Base-by-base conservation (phyloP, 2,113 vertebrate species). In the Pampusana beccarii region DNA sequence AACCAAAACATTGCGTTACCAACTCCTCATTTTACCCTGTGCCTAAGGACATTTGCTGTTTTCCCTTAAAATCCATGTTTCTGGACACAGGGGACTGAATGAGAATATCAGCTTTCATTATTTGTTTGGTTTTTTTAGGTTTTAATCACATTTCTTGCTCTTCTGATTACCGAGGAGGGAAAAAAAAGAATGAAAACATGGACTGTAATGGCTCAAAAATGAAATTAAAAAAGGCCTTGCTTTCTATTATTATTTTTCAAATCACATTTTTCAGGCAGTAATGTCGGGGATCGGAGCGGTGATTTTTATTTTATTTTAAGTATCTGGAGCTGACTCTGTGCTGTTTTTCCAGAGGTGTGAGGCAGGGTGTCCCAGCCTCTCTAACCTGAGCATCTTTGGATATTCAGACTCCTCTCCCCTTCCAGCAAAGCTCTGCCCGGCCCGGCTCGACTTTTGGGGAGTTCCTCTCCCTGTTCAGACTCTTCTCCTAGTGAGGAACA, bases 81-180 rank as follows among this genome's bases (percentile, higher is more conserved):
- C 82, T 80, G 42, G 75, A 31, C 56, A 20, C 60, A 9, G 38
- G 42, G 50, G 61, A 44, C 54, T 1, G 3, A 58, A 29, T 34
- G 77, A 60, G 75, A 86, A 67, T 92, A 80, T 93, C 75, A 81
- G 80, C 38, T 96, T 96, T 93, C 93, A 57, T 48, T 73, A 56
- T 74, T 82, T 85, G 78, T 80, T 88, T 66, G 29, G 19, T 17
- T 75, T 81, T 92, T 82, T 87, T 38, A 16, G 21, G 23, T 93
- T 95, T 93, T 87, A 86, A 96, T 93, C 85, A 42, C 56, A 88
- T 95, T 92, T 95, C 75, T 94, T 5, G 8, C 56, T 92, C 88
- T 93, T 96, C 58, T 92, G 75, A 85, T 94, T 96, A 38, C 58
- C 66, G 62, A 66, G 54, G 74, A 84, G 31, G 53, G 19, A 18